phyloP scores from a whole-genome alignment of 2,888 invertebrate species.

The Ischnus inquisitorius region DNA sequence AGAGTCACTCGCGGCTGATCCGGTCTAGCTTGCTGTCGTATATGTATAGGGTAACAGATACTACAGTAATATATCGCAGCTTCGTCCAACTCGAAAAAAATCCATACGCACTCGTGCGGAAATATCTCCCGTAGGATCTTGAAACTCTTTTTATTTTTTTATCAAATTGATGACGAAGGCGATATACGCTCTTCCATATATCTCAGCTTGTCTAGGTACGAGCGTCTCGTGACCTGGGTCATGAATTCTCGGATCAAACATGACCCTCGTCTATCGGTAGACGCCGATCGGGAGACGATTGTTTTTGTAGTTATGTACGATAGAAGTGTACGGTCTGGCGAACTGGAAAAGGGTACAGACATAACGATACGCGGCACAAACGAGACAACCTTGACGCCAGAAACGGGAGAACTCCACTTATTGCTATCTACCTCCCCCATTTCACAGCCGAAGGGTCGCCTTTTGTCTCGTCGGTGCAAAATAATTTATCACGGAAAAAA shows the following conservation, averaged over 20 bases:
- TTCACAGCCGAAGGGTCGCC: not conserved
- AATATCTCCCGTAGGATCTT: no score
- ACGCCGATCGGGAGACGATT: not conserved
- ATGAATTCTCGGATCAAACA: not conserved
- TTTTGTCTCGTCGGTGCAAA: not conserved
- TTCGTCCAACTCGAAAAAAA: no score
- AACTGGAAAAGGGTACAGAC: constrained; percentile 23
- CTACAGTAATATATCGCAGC: no score
- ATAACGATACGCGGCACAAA: not conserved
- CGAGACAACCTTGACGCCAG: not conserved
- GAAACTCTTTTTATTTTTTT: no score
- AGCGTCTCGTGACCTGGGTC: not conserved
- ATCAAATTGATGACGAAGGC: no score
- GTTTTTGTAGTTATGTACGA: constrained; percentile 1
- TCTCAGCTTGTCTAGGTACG: no score
- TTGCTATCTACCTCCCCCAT: not conserved
- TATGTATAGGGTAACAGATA: no score
- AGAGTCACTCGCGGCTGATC: no score
- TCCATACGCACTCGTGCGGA: no score
- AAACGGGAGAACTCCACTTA: not conserved
- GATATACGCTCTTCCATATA: no score
- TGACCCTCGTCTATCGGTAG: not conserved
- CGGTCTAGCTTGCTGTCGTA: no score
- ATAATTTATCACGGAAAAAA: not conserved
- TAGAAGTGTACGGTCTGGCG: constrained; percentile 10